Evolutionary conservation across 2,888 invertebrate species (phyloP).

Genomic region (Tetheella fluctuosa): DNA sequence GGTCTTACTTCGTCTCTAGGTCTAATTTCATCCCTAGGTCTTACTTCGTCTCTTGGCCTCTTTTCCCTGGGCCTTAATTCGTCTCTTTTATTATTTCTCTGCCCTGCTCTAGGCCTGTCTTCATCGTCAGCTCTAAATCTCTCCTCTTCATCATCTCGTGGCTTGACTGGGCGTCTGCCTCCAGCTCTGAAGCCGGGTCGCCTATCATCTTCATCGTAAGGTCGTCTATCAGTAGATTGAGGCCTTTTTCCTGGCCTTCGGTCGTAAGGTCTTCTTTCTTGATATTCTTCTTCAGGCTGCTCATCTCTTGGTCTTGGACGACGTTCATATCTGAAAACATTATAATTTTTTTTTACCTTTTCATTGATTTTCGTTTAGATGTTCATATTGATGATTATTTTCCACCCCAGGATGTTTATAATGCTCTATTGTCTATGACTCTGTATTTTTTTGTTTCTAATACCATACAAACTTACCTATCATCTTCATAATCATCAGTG

Average conservation of each 20-base stretch:
- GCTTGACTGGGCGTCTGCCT: constrained; percentile 51
- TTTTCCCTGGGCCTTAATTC: constrained; percentile 45
- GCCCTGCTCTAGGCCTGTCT: constrained; percentile 41
- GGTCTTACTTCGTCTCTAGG: constrained; percentile 27
- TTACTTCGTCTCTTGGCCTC: constrained; percentile 45
- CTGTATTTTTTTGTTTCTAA: no score
- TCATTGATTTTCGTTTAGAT: no score
- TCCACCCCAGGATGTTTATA: no score
- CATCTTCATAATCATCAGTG: constrained; percentile 85
- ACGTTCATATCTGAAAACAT: constrained; percentile 71
- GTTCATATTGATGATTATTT: no score
- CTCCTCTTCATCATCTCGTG: constrained; percentile 67
- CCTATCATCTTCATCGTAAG: constrained; percentile 67
- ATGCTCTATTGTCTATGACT: no score
- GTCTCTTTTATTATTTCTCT: constrained; percentile 31
- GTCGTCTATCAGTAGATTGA: constrained; percentile 49
- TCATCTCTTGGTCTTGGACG: constrained; percentile 78
- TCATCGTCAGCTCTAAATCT: constrained; percentile 42
- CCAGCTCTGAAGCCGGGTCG: constrained; percentile 55
- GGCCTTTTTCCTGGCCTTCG: constrained; percentile 68
- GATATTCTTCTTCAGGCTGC: constrained; percentile 61
- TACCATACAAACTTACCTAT: no score
- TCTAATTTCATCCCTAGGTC: constrained; percentile 35
- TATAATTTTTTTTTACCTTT: not conserved
- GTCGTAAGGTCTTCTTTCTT: constrained; percentile 67